Percentiles rank a stretch among this genome's conserved stretches.
phyloP scores from a whole-genome alignment of 2,797 vertebrate species.

The Acrossocheilus fasciatus region DNA sequence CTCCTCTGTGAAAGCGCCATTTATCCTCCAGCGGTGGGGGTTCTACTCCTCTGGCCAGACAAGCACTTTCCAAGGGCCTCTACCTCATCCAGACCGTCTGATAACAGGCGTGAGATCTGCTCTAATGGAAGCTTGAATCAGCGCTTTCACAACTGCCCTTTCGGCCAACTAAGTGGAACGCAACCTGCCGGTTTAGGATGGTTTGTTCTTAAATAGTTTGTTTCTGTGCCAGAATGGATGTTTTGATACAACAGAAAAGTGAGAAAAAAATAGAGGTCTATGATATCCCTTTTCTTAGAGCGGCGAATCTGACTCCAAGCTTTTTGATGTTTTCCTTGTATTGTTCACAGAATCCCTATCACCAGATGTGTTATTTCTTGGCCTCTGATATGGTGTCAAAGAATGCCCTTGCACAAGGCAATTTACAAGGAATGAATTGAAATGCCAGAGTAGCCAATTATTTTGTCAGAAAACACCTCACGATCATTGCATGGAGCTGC shows the following conservation, averaged over 20 bases:
- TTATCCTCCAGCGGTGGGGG: conserved; percentile 53
- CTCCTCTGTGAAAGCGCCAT: conserved; percentile 49
- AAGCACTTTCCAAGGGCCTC: conserved; percentile 51
- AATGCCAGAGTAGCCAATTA: conserved; percentile 78
- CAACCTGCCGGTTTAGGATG: conserved; percentile 45
- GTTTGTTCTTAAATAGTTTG: conserved; percentile 47
- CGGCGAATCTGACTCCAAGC: neutral
- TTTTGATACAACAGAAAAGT: conserved; percentile 9
- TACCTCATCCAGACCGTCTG: conserved; percentile 31
- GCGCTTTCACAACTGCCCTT: conserved; percentile 46
- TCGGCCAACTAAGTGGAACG: conserved; percentile 47
- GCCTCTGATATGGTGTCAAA: conserved; percentile 70
- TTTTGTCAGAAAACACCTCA: conserved; percentile 73
- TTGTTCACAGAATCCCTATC: conserved; percentile 31
- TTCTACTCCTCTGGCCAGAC: conserved; percentile 55
- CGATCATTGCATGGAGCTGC: conserved; percentile 54
- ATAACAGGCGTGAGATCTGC: conserved; percentile 47
- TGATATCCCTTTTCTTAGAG: neutral
- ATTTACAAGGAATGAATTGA: conserved; percentile 72
- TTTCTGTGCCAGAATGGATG: conserved; percentile 39
- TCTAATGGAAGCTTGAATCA: conserved; percentile 56
- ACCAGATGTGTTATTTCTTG: conserved; percentile 61
- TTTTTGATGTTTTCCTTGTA: conserved; percentile 5
- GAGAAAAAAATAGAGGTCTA: neutral
- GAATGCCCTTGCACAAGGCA: conserved; percentile 68